A percentile compares a stretch with the other conserved stretches of the same genome.
Evolutionary conservation across 2,888 invertebrate genomes (phyloP).

Genomic region (Acanthoscelides obtectus): DNA sequence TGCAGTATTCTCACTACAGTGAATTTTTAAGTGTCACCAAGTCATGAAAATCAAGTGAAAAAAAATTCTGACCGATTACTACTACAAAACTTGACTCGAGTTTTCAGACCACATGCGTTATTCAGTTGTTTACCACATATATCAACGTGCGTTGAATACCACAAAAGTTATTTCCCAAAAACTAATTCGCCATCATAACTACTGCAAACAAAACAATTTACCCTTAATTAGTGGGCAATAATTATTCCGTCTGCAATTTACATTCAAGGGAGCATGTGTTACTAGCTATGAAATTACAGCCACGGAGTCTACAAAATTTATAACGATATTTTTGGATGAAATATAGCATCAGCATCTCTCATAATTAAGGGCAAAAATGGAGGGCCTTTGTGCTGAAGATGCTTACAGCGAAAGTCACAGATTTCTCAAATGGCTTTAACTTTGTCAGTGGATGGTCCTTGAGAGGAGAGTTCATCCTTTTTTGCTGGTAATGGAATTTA

Average conservation of each 20-base stretch:
- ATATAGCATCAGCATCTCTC: neutral
- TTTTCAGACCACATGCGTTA: too few relatives aligned
- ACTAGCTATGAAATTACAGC: neutral
- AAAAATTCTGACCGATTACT: too few relatives aligned
- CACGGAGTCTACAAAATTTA: neutral
- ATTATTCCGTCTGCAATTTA: neutral
- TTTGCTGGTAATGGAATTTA: too few relatives aligned
- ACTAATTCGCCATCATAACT: neutral
- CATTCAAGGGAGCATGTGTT: neutral
- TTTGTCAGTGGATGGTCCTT: neutral
- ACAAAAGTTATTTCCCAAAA: neutral
- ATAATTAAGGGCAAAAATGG: neutral
- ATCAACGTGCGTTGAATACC: neutral
- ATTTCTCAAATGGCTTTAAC: neutral
- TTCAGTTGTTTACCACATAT: too few relatives aligned
- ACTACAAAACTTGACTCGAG: too few relatives aligned
- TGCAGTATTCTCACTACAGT: too few relatives aligned
- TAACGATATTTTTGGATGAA: neutral
- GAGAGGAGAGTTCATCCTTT: neutral
- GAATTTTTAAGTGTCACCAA: too few relatives aligned
- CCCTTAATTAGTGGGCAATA: neutral
- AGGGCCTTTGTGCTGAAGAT: neutral
- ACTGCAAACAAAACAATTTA: neutral
- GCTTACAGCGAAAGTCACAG: neutral
- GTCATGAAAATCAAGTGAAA: too few relatives aligned